Evolutionary conservation across 2,888 invertebrate genomes (phyloP), one percentile per base, ranked within the genome.

Genomic region (Protophormia terraenovae): DNA sequence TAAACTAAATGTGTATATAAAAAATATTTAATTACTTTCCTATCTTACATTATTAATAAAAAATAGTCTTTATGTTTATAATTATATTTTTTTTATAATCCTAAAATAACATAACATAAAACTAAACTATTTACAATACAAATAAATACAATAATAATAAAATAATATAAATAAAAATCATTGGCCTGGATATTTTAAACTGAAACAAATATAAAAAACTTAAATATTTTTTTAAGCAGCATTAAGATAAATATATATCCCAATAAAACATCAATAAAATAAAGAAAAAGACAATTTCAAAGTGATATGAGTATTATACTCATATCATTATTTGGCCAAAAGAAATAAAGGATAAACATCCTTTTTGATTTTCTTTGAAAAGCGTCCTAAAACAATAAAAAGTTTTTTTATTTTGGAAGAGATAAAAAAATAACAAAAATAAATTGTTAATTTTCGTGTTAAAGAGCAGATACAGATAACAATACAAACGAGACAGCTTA

Each of bases 401-500:
- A 19, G 8, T 19, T 19, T 6, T 47, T 19, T 47, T 47, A 7
- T 16, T 47, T 47, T 0, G 1, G n/a, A 47, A 47, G 19, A 7
- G 19, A 16, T 45, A 27, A 64, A 22, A 24, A 6, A 4, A 1
- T 14, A 66, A 45, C 41, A 1, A 5, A 22, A 53, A 6, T 6
- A 53, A 53, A 27, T 27, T 27, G 27, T 12, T 24, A 24, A 53
- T 53, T 24, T 53, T 53, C 5, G 16, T 47, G 19, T 19, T 47
- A 47, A 47, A 53, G 14, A 6, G 53, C 24, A 53, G 12, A 24
- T 53, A 24, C 24, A 24, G 24, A 14, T 53, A 53, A 53, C 24
- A 12, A 66, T 55, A 41, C 12, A 35, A 2, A 35, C 7, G 3
- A 38, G 7, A 24, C 38, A 89, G 90, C 88, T 90, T 89, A 87